Base-by-base conservation (phyloP, 2,797 vertebrate species). In the Notolepis coatsorum region DNA sequence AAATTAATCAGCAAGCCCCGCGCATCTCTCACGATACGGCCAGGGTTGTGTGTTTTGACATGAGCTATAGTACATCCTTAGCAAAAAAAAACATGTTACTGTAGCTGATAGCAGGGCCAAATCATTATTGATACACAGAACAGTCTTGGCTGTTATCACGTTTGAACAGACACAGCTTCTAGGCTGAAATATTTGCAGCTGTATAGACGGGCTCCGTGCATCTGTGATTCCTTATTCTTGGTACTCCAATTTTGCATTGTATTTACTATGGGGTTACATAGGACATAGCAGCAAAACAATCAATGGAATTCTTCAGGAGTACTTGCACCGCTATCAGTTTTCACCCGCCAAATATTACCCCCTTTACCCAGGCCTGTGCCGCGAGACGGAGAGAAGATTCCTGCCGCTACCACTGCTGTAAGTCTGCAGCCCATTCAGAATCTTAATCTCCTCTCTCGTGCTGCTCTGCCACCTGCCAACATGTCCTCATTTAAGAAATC, bases 1-100 rank as follows among this genome's bases (percentile, higher is more conserved):
- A 75, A 80, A 90, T 88, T 69, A 83, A 88, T 86, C 70, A 73
- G 65, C 2, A 50, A 20, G 52, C 66, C 35, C 61, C 72, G 79
- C 75, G 54, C 71, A 70, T 83, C 67, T 68, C 73, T 88, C 79
- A 76, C 82, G 64, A 76, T 48, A 68, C 55, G 51, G 68, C 63
- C 68, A 28, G 15, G 65, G 56, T 42, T 31, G 43, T 49, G 41
- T n/a, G 47, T 50, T 39, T 17, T 62, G 52, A 59, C 62, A 56
- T 59, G 54, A 33, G 39, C 43, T 30, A 24, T 25, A 33, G 20
- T 65, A 71, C 75, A 65, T 67, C 53, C 57, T 71, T 61, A 55
- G 76, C 74, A 79, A 63, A 75, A 71, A 67, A 42, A 62, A 68
- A n/a, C n/a, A n/a, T n/a, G n/a, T n/a, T n/a, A n/a, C 6, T 9